A percentile compares a stretch with the other conserved stretches of the same genome.
These are phyloP conservation scores for Drosophila paucipuncta DNA, from an alignment of 2,888 invertebrate genomes.

Conservation along the genomic window DNA sequence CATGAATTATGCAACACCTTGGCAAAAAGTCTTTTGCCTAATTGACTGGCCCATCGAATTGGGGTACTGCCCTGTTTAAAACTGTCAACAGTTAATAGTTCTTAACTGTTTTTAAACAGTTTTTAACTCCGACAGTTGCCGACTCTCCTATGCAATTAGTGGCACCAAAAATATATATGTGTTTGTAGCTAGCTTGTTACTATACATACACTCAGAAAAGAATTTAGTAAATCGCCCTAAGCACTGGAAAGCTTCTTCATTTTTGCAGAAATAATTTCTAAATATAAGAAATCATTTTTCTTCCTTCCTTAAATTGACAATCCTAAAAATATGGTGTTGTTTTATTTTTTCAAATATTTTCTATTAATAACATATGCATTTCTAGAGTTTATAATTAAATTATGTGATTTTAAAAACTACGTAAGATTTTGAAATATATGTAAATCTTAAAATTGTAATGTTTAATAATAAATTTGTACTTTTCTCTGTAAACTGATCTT, in stretches of 20 bases:
- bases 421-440: no score
- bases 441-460: no score
- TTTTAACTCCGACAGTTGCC: conserved; percentile 1
- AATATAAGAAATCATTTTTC: background rate
- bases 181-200: background rate
- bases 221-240: background rate
- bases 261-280: background rate
- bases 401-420: background rate
- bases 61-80: conserved; percentile 4
- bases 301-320: background rate
- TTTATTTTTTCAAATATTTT: no score
- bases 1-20: conserved; percentile 55
- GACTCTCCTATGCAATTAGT: conserved; percentile 33
- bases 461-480: no score
- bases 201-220: background rate
- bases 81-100: conserved; percentile 7
- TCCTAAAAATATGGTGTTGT: no score
- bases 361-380: no score
- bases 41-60: conserved; percentile 39
- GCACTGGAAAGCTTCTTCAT: background rate
- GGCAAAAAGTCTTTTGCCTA: conserved; percentile 50
- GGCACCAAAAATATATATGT: background rate
- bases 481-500: no score
- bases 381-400: background rate
- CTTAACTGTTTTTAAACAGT: conserved; percentile 3